Evolutionary conservation across 1,140 invertebrate species (phyloP), one percentile per base, ranked within the genome.

Genomic region (Anagrus nilaparvatae): DNA sequence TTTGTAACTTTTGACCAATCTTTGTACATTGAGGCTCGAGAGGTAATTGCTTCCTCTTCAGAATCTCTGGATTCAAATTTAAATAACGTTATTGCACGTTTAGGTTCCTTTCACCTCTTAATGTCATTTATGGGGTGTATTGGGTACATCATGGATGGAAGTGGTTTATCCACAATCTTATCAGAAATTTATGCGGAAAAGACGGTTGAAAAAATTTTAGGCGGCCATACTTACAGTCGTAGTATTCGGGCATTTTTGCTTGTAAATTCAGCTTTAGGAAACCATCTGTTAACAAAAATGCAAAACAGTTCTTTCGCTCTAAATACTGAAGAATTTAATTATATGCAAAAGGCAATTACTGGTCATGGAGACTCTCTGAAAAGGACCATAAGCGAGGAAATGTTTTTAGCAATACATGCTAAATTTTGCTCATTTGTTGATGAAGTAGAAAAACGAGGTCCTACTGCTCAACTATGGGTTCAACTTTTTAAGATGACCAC

Each of bases 401-500:
- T 31, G 9, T 31, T 12, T n/a, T 38, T 18, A 39, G 20, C 17
- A 14, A 16, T 40, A 18, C 3, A 14, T 6, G 30, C 13, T 16
- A 32, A 40, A 20, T 16, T 45, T 27, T 34, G 20, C 14, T 16
- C 20, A 9, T 21, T 20, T 13, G 6, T 34, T 9, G 39, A 40
- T 6, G 3, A 5, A n/a, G 20, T 46, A 19, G 53, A 58, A 52
- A 50, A 44, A 44, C 42, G 35, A 43, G 58, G 56, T 49, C 49
- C 47, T 9, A 69, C 63, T 27, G 55, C 63, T 46, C 42, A 61
- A 33, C 49, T 69, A 19, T 69, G 63, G 65, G 39, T 61, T 16
- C 61, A 68, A 54, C 69, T 68, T 45, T 61, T 70, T 41, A 33
- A 63, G 40, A 61, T 64, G 58, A 44, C 64, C 20, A 43, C 53